A percentile compares a stretch with the other conserved stretches of the same genome.
Evolutionary conservation across 2,113 vertebrate species (phyloP).

Genomic region (Diphyllodes magnificus): DNA sequence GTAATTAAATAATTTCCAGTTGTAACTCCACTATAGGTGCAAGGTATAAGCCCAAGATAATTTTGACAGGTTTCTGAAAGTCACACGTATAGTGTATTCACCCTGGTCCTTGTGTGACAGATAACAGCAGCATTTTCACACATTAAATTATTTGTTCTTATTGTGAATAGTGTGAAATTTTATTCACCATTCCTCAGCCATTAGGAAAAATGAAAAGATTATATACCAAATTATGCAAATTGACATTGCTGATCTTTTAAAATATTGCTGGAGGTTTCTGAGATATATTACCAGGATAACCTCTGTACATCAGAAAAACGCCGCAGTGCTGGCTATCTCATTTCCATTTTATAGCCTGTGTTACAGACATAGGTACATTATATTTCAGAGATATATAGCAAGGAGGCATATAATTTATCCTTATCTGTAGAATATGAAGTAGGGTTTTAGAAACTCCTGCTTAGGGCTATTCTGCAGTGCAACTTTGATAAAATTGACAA

Average conservation of each 20-base stretch:
- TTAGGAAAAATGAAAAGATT: neutral
- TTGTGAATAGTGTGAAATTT: neutral
- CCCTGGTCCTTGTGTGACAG: neutral
- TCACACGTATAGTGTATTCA: accelerated
- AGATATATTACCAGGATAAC: slow-evolving; percentile 11
- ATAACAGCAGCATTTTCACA: neutral
- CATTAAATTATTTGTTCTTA: neutral
- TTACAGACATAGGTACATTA: slow-evolving; percentile 20
- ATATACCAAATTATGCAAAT: slow-evolving; percentile 13
- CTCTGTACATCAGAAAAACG: slow-evolving; percentile 38
- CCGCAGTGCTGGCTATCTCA: neutral
- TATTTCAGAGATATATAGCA: slow-evolving; percentile 44
- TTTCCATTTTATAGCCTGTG: slow-evolving; percentile 60
- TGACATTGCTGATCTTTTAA: neutral
- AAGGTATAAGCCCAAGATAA: neutral
- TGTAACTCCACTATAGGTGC: neutral
- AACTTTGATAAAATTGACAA: slow-evolving; percentile 68
- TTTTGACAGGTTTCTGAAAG: neutral
- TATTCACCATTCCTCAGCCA: neutral
- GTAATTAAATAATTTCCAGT: neutral
- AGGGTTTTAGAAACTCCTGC: slow-evolving; percentile 13
- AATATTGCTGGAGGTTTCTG: slow-evolving; percentile 3
- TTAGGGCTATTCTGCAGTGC: slow-evolving; percentile 46
- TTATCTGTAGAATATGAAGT: slow-evolving; percentile 49
- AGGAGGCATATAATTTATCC: slow-evolving; percentile 59